phyloP scores from a whole-genome alignment of 2,888 invertebrate species.

The Agrotis puta region DNA sequence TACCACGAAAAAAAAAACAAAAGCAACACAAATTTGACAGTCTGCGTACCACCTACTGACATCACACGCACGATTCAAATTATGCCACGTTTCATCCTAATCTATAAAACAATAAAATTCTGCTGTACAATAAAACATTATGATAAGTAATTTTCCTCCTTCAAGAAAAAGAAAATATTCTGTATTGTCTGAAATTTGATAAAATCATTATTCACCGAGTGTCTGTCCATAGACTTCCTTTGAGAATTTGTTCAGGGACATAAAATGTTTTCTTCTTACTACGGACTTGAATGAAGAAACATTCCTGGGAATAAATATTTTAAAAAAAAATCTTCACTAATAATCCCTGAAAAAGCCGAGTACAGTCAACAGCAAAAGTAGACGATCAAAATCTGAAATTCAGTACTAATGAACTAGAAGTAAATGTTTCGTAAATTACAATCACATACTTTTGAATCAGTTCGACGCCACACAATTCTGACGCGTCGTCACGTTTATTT shows the following conservation, averaged over 20 bases:
- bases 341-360: constrained; percentile 3
- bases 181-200: neutral
- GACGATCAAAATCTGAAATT: too few species aligned
- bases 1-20: too few species aligned
- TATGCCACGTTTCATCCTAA: neutral
- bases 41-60: neutral
- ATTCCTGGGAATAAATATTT: neutral
- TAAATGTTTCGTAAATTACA: too few species aligned
- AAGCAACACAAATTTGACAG: neutral
- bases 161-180: neutral
- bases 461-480: too few species aligned
- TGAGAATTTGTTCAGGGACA: constrained; percentile 2
- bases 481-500: too few species aligned
- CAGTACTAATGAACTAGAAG: too few species aligned
- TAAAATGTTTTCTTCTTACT: constrained; percentile 27
- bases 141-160: neutral
- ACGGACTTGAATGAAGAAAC: neutral
- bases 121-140: neutral
- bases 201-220: constrained; percentile 4
- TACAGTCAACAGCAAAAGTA: too few species aligned
- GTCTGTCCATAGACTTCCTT: constrained; percentile 9
- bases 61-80: neutral
- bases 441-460: too few species aligned
- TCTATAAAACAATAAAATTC: neutral
- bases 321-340: too few species aligned